Base-by-base conservation (phyloP, 2,797 vertebrate genomes). In the Halcyon chelicuti region DNA sequence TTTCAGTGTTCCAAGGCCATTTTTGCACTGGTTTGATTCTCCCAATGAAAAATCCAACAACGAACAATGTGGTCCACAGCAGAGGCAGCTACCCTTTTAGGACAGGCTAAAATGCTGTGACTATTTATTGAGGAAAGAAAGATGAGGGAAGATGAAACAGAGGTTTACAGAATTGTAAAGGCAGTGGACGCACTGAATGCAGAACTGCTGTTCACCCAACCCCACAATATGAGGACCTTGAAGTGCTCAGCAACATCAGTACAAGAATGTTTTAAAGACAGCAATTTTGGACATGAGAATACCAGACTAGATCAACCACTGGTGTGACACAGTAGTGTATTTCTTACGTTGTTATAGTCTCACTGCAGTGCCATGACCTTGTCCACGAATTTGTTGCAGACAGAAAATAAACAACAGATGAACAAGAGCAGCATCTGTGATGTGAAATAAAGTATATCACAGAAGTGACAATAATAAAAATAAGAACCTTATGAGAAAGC, bases 351-450 rank as follows among this genome's bases (percentile, higher is more conserved):
- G 61, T 37, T 93, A 20, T 51, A 83, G 75, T 92, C 82, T 84
- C 54, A 40, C 35, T 86, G 90, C 63, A 92, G 57, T 78, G 88
- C 75, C 88, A 63, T 0, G 28, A 93, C 55, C 80, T 79, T 85
- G 92, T 85, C 83, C 86, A 67, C 23, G 4, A 76, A 90, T 82
- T 52, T 92, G 74, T 72, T 86, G 55, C 86, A 90, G 86, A 73
- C 60, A 76, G 90, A 88, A 95, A 93, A 88, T 88, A 93, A 92
- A 82, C 80, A 91, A 86, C 82, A 96, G 88, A 95, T 88, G 92
- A 91, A 71, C 35, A 89, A 82, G 28, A 93, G 71, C 72, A 88
- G 66, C 37, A 66, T 92, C 83, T 92, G 71, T 92, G 92, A 96
- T 1, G 23, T 1, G 7, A 92, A 96, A 71, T 46, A 71, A 94